Percentiles rank a stretch among this genome's conserved stretches.
Evolutionary conservation across 2,113 vertebrate genomes (phyloP).

Genomic region (Oxyruncus cristatus): DNA sequence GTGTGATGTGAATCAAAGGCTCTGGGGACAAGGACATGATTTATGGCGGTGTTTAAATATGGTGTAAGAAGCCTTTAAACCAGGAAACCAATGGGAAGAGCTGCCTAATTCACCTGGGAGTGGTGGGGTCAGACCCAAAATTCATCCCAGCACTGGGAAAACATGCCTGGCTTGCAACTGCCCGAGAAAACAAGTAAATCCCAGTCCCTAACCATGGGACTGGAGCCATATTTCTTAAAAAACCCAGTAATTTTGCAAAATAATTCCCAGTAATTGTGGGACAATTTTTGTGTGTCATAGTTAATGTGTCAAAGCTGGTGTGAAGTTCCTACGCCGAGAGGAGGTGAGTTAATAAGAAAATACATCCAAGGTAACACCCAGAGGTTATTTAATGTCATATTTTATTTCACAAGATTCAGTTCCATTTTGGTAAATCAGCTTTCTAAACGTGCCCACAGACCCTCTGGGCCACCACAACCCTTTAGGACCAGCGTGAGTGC

Average conservation of each 20-base stretch:
- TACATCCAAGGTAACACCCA: background rate
- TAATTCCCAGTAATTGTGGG: too few relatives aligned
- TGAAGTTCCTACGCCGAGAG: background rate
- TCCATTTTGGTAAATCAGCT: background rate
- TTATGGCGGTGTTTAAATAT: background rate
- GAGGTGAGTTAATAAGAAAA: background rate
- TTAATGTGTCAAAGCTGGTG: background rate
- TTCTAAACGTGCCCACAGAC: background rate
- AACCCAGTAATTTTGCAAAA: too few relatives aligned
- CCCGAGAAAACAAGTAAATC: background rate
- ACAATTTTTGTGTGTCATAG: background rate
- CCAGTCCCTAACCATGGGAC: background rate
- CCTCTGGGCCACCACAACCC: background rate
- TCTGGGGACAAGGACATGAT: background rate
- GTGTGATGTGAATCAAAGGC: background rate
- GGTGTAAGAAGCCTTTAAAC: background rate
- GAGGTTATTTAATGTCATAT: background rate
- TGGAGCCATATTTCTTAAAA: background rate
- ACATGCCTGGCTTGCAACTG: background rate
- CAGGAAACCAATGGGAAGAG: background rate
- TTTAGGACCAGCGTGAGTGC: background rate
- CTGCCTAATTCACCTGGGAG: background rate
- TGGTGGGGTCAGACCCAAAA: background rate
- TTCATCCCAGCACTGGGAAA: background rate
- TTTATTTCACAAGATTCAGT: conserved; percentile 5